A percentile compares a stretch with the other conserved stretches of the same genome.
phyloP scores from a whole-genome alignment of 2,888 invertebrate genomes.

The Latrodectus elegans region DNA sequence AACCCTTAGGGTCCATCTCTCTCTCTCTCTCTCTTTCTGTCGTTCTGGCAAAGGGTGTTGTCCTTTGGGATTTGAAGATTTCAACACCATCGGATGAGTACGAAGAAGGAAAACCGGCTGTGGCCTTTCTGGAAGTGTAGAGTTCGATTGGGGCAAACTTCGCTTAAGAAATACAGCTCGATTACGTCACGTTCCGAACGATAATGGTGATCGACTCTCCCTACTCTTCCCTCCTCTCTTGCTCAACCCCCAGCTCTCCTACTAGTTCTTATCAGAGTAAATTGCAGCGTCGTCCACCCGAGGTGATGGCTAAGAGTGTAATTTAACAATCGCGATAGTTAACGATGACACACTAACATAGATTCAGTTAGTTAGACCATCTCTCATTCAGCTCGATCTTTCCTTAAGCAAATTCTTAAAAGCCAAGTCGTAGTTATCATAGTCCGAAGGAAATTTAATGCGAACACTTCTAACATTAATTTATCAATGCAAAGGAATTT shows the following conservation, averaged over 20 bases:
- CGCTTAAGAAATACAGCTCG: constrained; percentile 84
- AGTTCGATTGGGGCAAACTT: constrained; percentile 74
- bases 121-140: not conserved
- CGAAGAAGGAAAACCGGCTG: constrained; percentile 91
- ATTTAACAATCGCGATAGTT: constrained; percentile 13
- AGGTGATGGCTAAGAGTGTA: not conserved
- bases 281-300: too few species aligned
- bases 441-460: too few species aligned
- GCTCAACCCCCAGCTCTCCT: not conserved
- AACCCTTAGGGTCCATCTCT: not conserved
- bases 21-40: not conserved
- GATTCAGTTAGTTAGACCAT: not conserved
- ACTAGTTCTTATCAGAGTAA: not conserved
- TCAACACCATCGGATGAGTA: constrained; percentile 93
- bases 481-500: too few species aligned
- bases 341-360: constrained; percentile 1
- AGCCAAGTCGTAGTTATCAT: too few species aligned
- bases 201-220: not conserved
- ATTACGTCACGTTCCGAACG: not conserved
- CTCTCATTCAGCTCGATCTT: too few species aligned
- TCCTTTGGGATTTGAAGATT: constrained; percentile 80
- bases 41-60: constrained; percentile 38
- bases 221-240: not conserved
- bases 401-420: too few species aligned
- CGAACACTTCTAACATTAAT: too few species aligned